Evolutionary conservation across 2,113 vertebrate genomes (phyloP).

Genomic region (Australoheros scitulus): DNA sequence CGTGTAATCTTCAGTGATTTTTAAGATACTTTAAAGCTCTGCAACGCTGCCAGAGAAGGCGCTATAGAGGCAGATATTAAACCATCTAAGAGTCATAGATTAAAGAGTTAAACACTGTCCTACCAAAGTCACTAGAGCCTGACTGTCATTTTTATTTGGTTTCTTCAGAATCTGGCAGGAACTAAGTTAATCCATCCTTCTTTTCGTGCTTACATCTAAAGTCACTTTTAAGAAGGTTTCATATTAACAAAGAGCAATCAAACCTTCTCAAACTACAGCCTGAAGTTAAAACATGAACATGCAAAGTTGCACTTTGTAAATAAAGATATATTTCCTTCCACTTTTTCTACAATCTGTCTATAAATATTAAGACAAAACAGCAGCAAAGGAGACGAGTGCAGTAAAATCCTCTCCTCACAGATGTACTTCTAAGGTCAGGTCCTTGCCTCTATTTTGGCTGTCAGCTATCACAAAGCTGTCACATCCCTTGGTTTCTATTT

Average conservation of each 20-base stretch:
- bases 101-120: neutral
- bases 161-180: neutral
- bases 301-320: neutral
- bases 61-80: neutral
- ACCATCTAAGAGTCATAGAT: too few species aligned
- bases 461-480: neutral
- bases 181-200: neutral
- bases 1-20: neutral
- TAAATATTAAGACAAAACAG: neutral
- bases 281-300: neutral
- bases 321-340: neutral
- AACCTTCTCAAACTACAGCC: neutral
- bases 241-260: neutral
- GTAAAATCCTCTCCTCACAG: neutral
- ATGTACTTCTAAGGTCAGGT: neutral
- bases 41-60: neutral
- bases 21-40: neutral
- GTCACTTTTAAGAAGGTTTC: neutral
- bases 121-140: neutral
- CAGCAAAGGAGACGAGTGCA: neutral
- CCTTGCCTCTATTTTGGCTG: neutral
- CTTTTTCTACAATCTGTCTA: neutral
- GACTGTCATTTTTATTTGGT: neutral
- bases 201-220: neutral
- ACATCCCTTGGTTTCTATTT: slow-evolving; percentile 8